Base-by-base conservation (phyloP, 2,113 vertebrate genomes). In the Epinephelus moara region DNA sequence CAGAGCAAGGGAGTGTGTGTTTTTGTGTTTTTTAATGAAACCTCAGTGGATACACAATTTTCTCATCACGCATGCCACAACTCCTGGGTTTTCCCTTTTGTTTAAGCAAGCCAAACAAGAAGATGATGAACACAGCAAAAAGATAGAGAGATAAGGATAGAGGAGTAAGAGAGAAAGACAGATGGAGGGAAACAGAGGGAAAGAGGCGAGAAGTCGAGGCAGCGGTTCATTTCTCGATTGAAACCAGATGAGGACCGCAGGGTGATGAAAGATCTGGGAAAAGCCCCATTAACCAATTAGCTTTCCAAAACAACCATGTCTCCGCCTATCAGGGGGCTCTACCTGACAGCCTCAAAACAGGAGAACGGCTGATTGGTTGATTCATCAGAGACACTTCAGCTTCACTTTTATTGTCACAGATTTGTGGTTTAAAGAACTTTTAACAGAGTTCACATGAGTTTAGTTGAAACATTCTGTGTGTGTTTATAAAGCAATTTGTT, bases 191-290 rank as follows among this genome's bases (percentile, higher is more conserved):
- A 40, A 56, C 0, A 19, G 33, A 56, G 19, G 14, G 49, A 68
- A 62, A 42, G n/a, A 40, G 69, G 75, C 42, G 42, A 89, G 40
- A 59, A 81, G 57, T 68, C 59, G 69, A 80, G 67, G 56, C 69
- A 82, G 72, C 1, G 37, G 68, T 78, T 88, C 40, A 23, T 33
- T 42, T 67, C 82, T 64, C 4, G 0, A 93, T 86, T 80, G 75
- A 80, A 91, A 85, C 63, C 91, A 94, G 87, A 91, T 92, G 90
- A 86, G 66, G 73, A 78, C 21, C 7, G 1, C 40, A 19, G 59
- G 68, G 85, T 80, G 89, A 56, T 89, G 85, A 93, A 86, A 90
- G 85, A 89, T 87, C 47, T 78, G 85, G 85, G 85, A 87, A 92
- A 89, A 81, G 77, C 69, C 74, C 78, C 64, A 85, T 93, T 91